Evolutionary conservation across 2,113 vertebrate species (phyloP), one percentile per base, ranked within the genome.

Genomic region (Sula dactylatra): DNA sequence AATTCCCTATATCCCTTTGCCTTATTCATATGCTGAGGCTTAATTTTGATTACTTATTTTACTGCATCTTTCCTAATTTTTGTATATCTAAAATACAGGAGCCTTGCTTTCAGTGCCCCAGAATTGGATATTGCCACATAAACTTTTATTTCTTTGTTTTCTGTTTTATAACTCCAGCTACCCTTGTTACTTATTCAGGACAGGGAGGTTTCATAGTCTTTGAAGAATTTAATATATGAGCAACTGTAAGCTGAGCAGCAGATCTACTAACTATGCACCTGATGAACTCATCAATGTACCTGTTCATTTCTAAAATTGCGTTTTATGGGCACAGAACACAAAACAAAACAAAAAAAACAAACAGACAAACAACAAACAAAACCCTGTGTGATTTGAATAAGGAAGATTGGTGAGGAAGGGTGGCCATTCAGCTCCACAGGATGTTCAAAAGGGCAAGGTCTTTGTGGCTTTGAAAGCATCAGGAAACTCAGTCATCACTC

Each of bases 381-480:
- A 20, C 12, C 3, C 25, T 29, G 31, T 67, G 47, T 54, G 11
- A 71, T 88, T 50, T 82, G 47, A 50, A 18, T 6, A 24, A 36
- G 21, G 20, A 64, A 44, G 11, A 9, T 7, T 31, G 34, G 5
- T 32, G 69, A 52, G 36, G 32, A 11, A n/a, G 10, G 14, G 14
- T 24, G 19, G 24, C 7, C 4, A 1, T 38, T 69, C 0, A 0
- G 10, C 9, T 55, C 32, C 44, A 20, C 19, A 32, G 45, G 18
- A 18, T 36, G 10, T 66, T 82, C 56, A 7, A 26, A 56, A 36
- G 29, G 22, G 7, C 38, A 70, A 38, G 31, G 21, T 58, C 10
- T 61, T 31, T 38, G 7, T 12, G 34, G 13, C 18, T 49, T 61
- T 44, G 29, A 73, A 70, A 74, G 9, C 4, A 10, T 34, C 17